Evolutionary conservation across 2,797 vertebrate genomes (phyloP).

Genomic region (Dromococcyx pavoninus): DNA sequence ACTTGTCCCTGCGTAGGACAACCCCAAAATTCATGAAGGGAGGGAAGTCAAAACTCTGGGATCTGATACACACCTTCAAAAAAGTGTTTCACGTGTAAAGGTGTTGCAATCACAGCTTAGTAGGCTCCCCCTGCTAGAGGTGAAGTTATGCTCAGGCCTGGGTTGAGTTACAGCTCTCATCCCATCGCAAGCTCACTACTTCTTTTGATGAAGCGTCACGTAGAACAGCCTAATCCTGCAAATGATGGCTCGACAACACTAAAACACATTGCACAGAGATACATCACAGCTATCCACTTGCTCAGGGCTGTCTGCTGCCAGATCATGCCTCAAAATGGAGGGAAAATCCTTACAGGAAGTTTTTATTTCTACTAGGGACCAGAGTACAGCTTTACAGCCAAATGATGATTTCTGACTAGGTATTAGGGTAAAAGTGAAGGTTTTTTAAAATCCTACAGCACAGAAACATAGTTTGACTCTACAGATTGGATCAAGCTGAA

Average conservation of each 20-base stretch:
- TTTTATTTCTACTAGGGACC: neutral
- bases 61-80: neutral
- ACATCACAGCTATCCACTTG: neutral
- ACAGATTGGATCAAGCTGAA: neutral
- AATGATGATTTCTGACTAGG: neutral
- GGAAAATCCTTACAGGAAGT: neutral
- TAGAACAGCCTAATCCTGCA: neutral
- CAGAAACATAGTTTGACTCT: neutral
- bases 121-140: neutral
- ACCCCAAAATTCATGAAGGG: neutral
- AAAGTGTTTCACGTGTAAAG: neutral
- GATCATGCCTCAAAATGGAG: neutral
- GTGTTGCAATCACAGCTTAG: rapidly evolving
- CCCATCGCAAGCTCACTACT: neutral
- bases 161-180: neutral
- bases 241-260: neutral
- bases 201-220: neutral
- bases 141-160: neutral
- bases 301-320: neutral
- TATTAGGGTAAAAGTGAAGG: neutral
- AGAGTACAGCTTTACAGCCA: neutral
- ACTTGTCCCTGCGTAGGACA: no score
- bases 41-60: neutral
- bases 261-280: neutral
- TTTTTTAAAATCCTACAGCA: neutral